phyloP scores from a whole-genome alignment of 1,140 invertebrate genomes.

The Scaptomyza pallida region DNA sequence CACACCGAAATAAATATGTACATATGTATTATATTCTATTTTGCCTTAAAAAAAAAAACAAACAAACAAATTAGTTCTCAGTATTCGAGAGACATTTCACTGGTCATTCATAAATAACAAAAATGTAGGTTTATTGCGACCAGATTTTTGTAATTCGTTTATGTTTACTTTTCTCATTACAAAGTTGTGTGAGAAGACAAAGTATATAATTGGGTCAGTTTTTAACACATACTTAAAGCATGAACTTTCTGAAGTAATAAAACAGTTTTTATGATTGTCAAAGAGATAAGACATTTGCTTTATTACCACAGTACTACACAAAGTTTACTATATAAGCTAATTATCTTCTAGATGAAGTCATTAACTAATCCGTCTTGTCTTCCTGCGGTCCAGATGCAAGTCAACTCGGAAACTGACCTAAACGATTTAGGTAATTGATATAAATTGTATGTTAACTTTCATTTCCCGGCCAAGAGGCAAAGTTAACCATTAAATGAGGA shows the following conservation, averaged over 20 bases:
- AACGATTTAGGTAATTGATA: conserved; percentile 12
- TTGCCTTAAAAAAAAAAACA: conserved; percentile 3
- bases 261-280: neutral
- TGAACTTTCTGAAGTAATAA: too few relatives aligned
- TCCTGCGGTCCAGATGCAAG: neutral
- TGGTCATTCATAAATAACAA: conserved; percentile 4
- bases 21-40: neutral
- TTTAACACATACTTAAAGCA: neutral
- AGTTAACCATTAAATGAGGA: conserved; percentile 9
- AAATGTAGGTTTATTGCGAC: neutral
- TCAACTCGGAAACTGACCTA: neutral
- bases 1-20: neutral
- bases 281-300: neutral
- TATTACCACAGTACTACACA: neutral
- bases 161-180: neutral
- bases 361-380: conserved; percentile 6
- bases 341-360: conserved; percentile 10
- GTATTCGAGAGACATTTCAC: conserved; percentile 4
- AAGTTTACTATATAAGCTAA: neutral
- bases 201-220: neutral
- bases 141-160: neutral
- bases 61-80: conserved; percentile 3
- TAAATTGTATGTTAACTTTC: conserved; percentile 4
- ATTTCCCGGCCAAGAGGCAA: conserved; percentile 14
- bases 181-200: neutral